Evolutionary conservation across 2,113 vertebrate genomes (phyloP).

Genomic region (Periophthalmodon schlosseri): DNA sequence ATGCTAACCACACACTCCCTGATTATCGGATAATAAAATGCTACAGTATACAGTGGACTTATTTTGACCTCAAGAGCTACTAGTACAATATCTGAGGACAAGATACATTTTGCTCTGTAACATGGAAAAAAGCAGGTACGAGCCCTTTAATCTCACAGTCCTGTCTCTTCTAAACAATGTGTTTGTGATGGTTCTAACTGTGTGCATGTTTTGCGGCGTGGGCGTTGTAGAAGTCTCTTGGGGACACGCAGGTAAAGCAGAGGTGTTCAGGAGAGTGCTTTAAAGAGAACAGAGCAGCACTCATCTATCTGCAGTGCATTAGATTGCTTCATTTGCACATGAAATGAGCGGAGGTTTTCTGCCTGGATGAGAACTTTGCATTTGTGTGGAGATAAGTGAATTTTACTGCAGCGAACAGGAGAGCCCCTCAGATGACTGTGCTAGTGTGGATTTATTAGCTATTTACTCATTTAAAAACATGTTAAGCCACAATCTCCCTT

Average conservation of each 20-base stretch:
- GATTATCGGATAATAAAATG: too few species aligned
- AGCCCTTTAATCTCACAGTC: too few species aligned
- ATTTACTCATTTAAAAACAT: constrained; percentile 17
- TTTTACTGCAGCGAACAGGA: constrained; percentile 15
- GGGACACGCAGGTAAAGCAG: constrained; percentile 1
- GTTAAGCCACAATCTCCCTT: constrained; percentile 7
- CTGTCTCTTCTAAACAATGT: not conserved
- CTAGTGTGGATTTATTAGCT: constrained; percentile 22
- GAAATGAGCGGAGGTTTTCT: constrained; percentile 33
- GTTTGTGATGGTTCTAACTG: not conserved
- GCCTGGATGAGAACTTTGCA: constrained; percentile 30
- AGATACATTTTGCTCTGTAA: too few species aligned
- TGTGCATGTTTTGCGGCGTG: not conserved
- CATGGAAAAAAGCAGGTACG: too few species aligned
- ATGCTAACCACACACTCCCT: too few species aligned
- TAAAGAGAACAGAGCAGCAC: constrained; percentile 24
- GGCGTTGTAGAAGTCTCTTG: not conserved
- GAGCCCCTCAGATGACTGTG: constrained; percentile 13
- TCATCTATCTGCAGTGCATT: constrained; percentile 30
- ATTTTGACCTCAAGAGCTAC: too few species aligned
- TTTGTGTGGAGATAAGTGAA: constrained; percentile 32
- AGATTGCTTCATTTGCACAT: constrained; percentile 44
- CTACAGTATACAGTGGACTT: too few species aligned
- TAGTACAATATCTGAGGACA: too few species aligned
- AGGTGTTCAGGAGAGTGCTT: constrained; percentile 15